These are phyloP conservation scores for Bettongia penicillata DNA, from an alignment of 2,113 vertebrate species.

Conservation along the genomic window DNA sequence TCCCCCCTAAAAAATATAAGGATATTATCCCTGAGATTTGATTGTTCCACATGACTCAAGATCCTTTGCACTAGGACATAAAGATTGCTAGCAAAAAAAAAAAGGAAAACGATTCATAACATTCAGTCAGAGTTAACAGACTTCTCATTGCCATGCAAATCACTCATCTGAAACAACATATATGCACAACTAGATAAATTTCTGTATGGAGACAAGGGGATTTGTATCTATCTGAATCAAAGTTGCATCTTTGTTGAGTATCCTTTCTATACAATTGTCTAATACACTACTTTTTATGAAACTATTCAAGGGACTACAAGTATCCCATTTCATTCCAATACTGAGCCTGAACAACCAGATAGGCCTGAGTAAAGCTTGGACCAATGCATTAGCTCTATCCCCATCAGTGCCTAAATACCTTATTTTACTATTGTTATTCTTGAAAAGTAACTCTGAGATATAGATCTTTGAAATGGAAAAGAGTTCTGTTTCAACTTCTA, in stretches of 20 bases:
- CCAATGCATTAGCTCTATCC: not conserved
- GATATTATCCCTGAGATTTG: not conserved
- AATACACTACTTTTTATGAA: not conserved
- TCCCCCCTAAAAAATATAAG: too few relatives aligned
- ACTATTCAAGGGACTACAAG: not conserved
- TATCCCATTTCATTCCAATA: not conserved
- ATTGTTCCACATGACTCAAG: not conserved
- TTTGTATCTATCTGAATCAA: not conserved
- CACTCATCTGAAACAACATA: not conserved
- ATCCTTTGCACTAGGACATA: not conserved
- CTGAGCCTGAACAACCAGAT: not conserved
- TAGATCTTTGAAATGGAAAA: not conserved
- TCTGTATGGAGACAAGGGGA: not conserved
- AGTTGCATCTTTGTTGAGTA: not conserved
- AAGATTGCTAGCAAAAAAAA: not conserved
- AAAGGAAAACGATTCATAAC: not conserved
- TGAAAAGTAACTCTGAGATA: not conserved
- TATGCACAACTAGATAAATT: too few relatives aligned
- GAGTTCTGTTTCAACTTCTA: not conserved
- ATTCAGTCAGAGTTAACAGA: not conserved
- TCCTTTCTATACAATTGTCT: not conserved
- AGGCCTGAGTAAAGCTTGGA: not conserved
- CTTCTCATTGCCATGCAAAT: not conserved
- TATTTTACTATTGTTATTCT: not conserved
- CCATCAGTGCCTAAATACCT: not conserved